A percentile compares a stretch with the other conserved stretches of the same genome.
Evolutionary conservation across 1,140 invertebrate genomes (phyloP).

Genomic region (Gonatopus flavifemur): DNA sequence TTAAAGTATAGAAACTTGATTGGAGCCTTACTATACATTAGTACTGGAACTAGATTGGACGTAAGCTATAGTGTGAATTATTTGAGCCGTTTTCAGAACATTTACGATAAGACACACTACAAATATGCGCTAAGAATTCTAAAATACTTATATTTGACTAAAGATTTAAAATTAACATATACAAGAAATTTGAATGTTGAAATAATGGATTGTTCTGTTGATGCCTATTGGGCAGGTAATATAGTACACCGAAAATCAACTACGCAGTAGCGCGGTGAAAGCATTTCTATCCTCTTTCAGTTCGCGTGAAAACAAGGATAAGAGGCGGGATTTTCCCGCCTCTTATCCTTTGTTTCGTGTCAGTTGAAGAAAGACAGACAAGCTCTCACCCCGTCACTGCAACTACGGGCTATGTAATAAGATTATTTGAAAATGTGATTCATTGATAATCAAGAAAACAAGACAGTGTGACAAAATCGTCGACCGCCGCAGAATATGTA

Average conservation of each 20-base stretch:
- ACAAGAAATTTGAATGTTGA: not conserved
- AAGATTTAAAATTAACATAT: conserved; percentile 10
- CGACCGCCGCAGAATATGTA: conserved; percentile 28
- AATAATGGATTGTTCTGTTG: conserved; percentile 36
- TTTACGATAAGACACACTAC: conserved; percentile 40
- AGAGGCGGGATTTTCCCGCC: too few relatives aligned
- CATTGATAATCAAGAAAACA: conserved; percentile 30
- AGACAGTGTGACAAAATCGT: conserved; percentile 20
- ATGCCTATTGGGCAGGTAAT: conserved; percentile 48
- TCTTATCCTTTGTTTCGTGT: too few relatives aligned
- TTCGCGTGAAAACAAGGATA: too few relatives aligned
- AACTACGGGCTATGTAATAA: conserved; percentile 43
- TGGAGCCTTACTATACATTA: conserved; percentile 46
- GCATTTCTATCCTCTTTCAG: too few relatives aligned
- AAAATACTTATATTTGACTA: conserved; percentile 41
- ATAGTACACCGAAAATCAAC: conserved; percentile 44
- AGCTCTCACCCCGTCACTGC: too few relatives aligned
- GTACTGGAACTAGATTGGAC: conserved; percentile 43
- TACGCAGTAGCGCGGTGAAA: too few relatives aligned
- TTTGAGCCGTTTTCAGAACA: conserved; percentile 42
- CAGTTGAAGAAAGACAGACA: too few relatives aligned
- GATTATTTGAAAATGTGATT: too few relatives aligned
- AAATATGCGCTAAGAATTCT: conserved; percentile 38
- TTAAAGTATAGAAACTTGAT: conserved; percentile 40
- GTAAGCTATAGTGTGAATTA: conserved; percentile 27